Evolutionary conservation across 2,888 invertebrate species (phyloP), one percentile per base, ranked within the genome.

Genomic region (Oxytorus armatus): DNA sequence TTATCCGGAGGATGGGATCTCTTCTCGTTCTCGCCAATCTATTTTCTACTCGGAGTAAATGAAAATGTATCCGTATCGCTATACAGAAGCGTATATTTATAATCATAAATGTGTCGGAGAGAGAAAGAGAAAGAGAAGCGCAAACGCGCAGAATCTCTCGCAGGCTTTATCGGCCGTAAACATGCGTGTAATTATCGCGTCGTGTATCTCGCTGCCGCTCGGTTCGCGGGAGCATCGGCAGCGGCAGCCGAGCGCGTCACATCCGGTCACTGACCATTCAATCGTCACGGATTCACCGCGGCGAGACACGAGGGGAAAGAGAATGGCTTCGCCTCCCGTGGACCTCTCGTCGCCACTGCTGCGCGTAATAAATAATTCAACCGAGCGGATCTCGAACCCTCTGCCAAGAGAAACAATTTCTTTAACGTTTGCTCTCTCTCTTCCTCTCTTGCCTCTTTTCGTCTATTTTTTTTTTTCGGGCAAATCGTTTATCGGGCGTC

Each of bases 251-350:
- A 76, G 80, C 85, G 84, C 88, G 88, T 89, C 90, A 88, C 86
- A 88, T 90, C 90, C 89, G 90, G 90, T 89, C 88, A 88, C 85
- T 88, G 90, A 88, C 89, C 89, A 88, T 90, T 89, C 88, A 87
- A 89, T 89, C 89, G 89, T 88, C 84, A 85, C 85, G 83, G 75
- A 83, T 81, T 83, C 70, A 79, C 70, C 65, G 68, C 68, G 68
- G 51, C 75, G 72, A 72, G 78, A 70, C 59, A 23, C 59, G 70
- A 23, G 25, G 33, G 33, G 69, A 53, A 44, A 42, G 42, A 44
- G 23, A 78, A 73, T 74, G 49, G 55, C 55, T 61, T 69, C 23
- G 59, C 44, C 69, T 63, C n/a, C 51, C 39, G 65, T 53, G 66
- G 65, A 75, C 33, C 63, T 55, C 61, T 72, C 72, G 61, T 72